Evolutionary conservation across 2,113 vertebrate species (phyloP).

Genomic region (Semicossyphus pulcher): DNA sequence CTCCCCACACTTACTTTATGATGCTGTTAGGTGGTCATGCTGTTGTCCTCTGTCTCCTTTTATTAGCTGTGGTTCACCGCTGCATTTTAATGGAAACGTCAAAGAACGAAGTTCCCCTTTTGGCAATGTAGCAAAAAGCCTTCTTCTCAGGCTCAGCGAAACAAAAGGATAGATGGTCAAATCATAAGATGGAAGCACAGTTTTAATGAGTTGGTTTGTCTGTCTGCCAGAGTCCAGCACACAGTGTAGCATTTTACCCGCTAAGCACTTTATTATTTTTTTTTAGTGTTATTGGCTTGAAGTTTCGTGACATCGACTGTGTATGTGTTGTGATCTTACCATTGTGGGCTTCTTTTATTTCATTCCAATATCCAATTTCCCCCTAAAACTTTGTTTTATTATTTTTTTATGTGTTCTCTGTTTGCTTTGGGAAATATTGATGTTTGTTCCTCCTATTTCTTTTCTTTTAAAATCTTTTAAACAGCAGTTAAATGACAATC

Average conservation of each 20-base stretch:
- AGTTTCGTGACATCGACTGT: conserved; percentile 25
- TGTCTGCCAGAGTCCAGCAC: conserved; percentile 44
- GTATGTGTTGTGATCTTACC: conserved; percentile 39
- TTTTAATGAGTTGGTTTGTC: conserved; percentile 68
- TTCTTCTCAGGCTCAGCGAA: conserved; percentile 45
- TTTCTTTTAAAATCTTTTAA: background rate
- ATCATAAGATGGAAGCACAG: conserved; percentile 40
- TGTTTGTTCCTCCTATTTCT: background rate
- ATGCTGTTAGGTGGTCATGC: conserved; percentile 69
- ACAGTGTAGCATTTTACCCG: conserved; percentile 41
- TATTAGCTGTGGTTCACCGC: conserved; percentile 67
- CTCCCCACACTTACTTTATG: conserved; percentile 73
- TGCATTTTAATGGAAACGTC: conserved; percentile 74
- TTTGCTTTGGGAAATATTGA: conserved; percentile 16
- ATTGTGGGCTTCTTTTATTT: conserved; percentile 42
- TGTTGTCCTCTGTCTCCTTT: conserved; percentile 73
- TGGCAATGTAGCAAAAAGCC: conserved; percentile 55
- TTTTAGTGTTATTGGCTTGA: background rate
- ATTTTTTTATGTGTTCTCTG: conserved; percentile 18
- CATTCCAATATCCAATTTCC: conserved; percentile 62
- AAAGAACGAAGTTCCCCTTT: conserved; percentile 62
- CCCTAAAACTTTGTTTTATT: background rate
- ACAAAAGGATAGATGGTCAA: conserved; percentile 49
- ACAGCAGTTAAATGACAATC: background rate
- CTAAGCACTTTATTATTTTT: conserved; percentile 61